Evolutionary conservation across 2,797 vertebrate species (phyloP).

Genomic region (Simalia tracyae): DNA sequence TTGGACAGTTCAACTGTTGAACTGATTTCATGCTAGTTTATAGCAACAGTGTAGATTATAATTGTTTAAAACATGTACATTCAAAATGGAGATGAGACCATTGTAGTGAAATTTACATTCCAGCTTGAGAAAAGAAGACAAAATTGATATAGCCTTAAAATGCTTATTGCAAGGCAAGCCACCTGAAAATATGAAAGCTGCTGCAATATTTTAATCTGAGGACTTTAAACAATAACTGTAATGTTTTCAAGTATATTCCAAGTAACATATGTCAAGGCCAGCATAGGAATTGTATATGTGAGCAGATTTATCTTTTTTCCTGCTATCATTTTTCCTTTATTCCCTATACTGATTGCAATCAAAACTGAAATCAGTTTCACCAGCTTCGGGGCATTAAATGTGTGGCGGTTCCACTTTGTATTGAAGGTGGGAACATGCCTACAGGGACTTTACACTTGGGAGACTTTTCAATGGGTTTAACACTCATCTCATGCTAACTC

Average conservation of each 20-base stretch:
- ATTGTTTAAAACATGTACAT: neutral
- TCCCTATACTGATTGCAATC: too few species aligned
- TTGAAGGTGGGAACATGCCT: neutral
- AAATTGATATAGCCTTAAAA: neutral
- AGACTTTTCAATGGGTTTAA: neutral
- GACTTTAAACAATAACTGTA: neutral
- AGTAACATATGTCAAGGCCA: too few species aligned
- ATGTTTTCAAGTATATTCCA: neutral
- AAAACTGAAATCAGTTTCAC: too few species aligned
- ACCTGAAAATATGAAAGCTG: neutral
- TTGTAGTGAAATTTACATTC: neutral
- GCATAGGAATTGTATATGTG: too few species aligned
- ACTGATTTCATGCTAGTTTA: neutral
- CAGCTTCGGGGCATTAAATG: too few species aligned
- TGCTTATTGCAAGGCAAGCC: neutral
- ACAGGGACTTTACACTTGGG: neutral
- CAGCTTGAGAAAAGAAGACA: neutral
- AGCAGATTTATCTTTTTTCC: too few species aligned
- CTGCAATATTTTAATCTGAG: neutral
- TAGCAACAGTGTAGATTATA: neutral
- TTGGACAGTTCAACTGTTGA: neutral
- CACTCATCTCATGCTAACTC: neutral
- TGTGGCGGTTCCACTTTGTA: neutral
- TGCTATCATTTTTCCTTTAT: too few species aligned
- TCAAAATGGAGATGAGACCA: neutral